Percentiles rank a stretch among this genome's conserved stretches.
Evolutionary conservation across 2,888 invertebrate species (phyloP).

Genomic region (Sericinus montela): DNA sequence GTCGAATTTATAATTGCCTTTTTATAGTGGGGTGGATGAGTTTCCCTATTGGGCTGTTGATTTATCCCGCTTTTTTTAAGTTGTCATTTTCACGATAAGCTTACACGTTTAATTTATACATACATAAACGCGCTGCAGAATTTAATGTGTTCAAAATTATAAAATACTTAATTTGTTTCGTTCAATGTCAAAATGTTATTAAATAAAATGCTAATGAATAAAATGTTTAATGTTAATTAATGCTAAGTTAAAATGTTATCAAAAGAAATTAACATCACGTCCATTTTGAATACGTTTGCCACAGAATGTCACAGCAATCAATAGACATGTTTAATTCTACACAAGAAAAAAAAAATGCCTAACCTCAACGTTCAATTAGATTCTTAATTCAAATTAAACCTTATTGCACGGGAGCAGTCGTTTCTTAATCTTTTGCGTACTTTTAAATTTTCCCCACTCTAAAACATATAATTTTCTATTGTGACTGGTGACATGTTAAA

Average conservation of each 20-base stretch:
- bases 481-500: neutral
- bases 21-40: conserved; percentile 12
- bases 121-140: too few relatives aligned
- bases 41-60: conserved; percentile 7
- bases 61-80: conserved; percentile 8
- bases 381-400: neutral
- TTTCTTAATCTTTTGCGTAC: neutral
- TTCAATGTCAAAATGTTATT: too few relatives aligned
- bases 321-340: neutral
- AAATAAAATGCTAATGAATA: too few relatives aligned
- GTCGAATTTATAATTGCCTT: conserved; percentile 18
- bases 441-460: too few relatives aligned
- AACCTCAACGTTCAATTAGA: neutral
- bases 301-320: neutral
- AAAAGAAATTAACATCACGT: too few relatives aligned
- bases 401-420: neutral
- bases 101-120: too few relatives aligned
- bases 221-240: too few relatives aligned
- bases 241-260: too few relatives aligned
- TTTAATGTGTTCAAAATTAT: too few relatives aligned
- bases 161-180: too few relatives aligned
- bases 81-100: neutral
- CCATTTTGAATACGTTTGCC: neutral
- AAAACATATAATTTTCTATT: neutral
- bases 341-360: neutral